Percentiles rank a stretch among this genome's conserved stretches.
These are phyloP conservation scores for Pimpla rufipes DNA, from an alignment of 2,888 invertebrate species.

Conservation along the genomic window DNA sequence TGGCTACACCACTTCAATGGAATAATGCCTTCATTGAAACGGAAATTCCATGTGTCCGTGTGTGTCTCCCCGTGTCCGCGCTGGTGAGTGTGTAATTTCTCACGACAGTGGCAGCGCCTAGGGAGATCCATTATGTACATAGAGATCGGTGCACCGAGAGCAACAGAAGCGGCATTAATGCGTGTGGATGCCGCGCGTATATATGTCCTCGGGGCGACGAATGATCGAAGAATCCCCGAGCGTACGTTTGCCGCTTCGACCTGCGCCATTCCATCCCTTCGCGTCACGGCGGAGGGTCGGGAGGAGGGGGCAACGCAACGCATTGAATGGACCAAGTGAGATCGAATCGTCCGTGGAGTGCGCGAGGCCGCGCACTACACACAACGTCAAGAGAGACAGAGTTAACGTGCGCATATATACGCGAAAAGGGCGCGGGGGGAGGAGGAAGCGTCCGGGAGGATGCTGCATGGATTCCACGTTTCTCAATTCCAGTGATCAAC, in stretches of 20 bases:
- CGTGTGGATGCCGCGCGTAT: not conserved
- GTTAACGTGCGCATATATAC: too few species aligned
- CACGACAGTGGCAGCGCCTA: conserved; percentile 2
- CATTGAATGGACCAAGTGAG: conserved; percentile 56
- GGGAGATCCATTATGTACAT: conserved; percentile 19
- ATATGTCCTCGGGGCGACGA: conserved; percentile 57
- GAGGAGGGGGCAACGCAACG: conserved; percentile 12
- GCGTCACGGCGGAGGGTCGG: not conserved
- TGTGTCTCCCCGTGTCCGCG: not conserved
- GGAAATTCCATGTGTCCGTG: not conserved
- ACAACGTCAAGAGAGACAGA: not conserved
- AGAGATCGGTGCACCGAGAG: not conserved
- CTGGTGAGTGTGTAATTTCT: conserved; percentile 13
- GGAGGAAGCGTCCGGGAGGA: too few species aligned
- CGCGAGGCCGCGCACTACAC: conserved; percentile 11
- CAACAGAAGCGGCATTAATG: conserved; percentile 30
- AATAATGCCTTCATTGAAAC: conserved; percentile 48
- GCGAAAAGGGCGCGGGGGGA: too few species aligned
- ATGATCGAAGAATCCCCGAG: conserved; percentile 57
- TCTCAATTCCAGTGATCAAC: conserved; percentile 65
- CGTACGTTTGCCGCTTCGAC: conserved; percentile 38
- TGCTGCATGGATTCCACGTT: conserved; percentile 51
- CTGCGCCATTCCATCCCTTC: not conserved
- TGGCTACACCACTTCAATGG: conserved; percentile 10
- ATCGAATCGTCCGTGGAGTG: conserved; percentile 19